These are phyloP conservation scores for Drosophila aff. DNA, from an alignment of 1,140 invertebrate species.

Conservation along the genomic window DNA sequence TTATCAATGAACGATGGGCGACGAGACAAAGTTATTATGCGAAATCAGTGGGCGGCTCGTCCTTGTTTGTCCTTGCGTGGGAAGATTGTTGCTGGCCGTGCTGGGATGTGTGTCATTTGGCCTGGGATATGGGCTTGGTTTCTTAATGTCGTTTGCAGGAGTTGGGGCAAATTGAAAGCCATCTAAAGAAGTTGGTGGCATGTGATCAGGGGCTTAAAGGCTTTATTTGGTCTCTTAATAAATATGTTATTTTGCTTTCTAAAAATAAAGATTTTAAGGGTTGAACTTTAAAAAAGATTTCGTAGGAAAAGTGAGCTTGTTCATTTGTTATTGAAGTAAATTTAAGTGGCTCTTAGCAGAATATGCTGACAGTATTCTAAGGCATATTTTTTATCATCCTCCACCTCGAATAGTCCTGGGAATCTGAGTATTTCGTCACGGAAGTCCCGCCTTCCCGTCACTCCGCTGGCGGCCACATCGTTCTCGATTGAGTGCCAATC, in stretches of 20 bases:
- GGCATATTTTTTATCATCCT: background rate
- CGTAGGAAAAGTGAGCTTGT: background rate
- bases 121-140: background rate
- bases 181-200: background rate
- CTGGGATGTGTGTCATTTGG: constrained; percentile 23
- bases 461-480: constrained; percentile 23
- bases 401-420: background rate
- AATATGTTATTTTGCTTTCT: background rate
- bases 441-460: background rate
- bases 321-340: background rate
- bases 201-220: constrained; percentile 9
- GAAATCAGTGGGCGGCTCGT: constrained; percentile 14
- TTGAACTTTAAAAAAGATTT: background rate
- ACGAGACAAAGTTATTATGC: constrained; percentile 47
- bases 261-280: no score
- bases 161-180: constrained; percentile 7
- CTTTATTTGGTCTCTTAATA: background rate
- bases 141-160: background rate
- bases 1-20: constrained; percentile 76
- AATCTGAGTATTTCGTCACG: background rate
- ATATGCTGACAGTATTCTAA: background rate
- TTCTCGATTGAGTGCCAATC: constrained; percentile 36
- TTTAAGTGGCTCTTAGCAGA: background rate
- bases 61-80: constrained; percentile 32
- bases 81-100: constrained; percentile 32